Evolutionary conservation across 1,140 invertebrate genomes (phyloP).

Genomic region (Drosophila nigromelanica): DNA sequence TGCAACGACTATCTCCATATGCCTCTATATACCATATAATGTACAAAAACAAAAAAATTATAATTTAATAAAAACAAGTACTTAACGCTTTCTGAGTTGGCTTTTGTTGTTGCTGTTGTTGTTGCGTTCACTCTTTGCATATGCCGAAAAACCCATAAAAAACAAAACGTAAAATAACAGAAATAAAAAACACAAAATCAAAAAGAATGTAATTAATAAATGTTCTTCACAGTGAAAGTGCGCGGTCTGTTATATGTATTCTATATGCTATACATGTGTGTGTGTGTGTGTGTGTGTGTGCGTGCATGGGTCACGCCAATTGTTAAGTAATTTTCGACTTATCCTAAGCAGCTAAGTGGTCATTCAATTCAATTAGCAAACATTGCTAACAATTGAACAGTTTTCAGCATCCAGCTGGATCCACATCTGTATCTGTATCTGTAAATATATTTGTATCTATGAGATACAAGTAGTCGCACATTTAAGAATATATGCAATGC

Average conservation of each 20-base stretch:
- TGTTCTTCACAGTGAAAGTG: background rate
- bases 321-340: constrained; percentile 32
- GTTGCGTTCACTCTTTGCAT: background rate
- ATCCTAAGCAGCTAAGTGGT: constrained; percentile 32
- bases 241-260: background rate
- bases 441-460: constrained; percentile 4
- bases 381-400: constrained; percentile 30
- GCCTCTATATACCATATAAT: background rate
- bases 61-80: constrained; percentile 12
- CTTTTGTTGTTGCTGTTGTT: constrained; percentile 2
- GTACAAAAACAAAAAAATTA: background rate
- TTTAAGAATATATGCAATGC: constrained; percentile 1
- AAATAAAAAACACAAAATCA: background rate
- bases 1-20: constrained; percentile 23
- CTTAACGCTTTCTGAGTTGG: background rate
- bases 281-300: too few species aligned
- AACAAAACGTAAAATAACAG: background rate
- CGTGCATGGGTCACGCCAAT: constrained; percentile 19
- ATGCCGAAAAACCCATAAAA: background rate
- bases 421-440: background rate
- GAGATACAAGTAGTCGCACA: constrained; percentile 1
- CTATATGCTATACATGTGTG: too few species aligned
- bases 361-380: constrained; percentile 39
- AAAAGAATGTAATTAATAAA: constrained; percentile 17
- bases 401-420: constrained; percentile 1